Base-by-base conservation (phyloP, 2,113 vertebrate species). In the Vulpes lagopus region DNA sequence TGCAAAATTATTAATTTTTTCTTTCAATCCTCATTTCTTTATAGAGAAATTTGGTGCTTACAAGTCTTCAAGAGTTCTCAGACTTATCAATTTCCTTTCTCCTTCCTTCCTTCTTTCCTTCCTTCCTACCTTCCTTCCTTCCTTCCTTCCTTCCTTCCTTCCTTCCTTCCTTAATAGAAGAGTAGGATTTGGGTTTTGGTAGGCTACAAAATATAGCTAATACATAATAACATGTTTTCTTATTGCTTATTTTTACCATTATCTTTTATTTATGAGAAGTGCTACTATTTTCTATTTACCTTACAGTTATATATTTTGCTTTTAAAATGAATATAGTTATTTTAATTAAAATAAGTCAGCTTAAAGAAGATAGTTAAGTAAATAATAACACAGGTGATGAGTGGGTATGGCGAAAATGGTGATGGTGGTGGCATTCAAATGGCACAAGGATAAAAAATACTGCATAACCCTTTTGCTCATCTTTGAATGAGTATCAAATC, bases 241-340 rank as follows among this genome's bases (percentile, higher is more conserved):
- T 38, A 57, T 79, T 71, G 78, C 57, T 93, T 69, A 73, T 83
- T 71, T 93, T 94, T 55, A 89, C 3, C 22, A 94, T 62, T 88
- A 59, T 81, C 3, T 93, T 91, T 96, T 91, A 96, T 62, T 86
- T 96, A 82, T 76, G 35, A 78, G 20, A 95, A 88, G 38, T 64
- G 23, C 93, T 49, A 35, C 3, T 83, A 69, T 23, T 91, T 89
- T 71, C 38, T 49, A 82, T 62, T 93, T 85, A 85, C 12, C 59
- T 84, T 80, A 57, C 2, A n/a, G 20, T 90, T 69, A 59, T 74
- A 35, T 8, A 86, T 64, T 71, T 80, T 86, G 3, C 14, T 86
- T 82, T 84, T 67, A 71, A 95, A 96, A 67, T 76, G 65, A 87
- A 71, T 80, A 11, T 71, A 67, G 55, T 76, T 82, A 49, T 76